Base-by-base conservation (phyloP, 2,888 invertebrate species). In the Watsonalla binaria region DNA sequence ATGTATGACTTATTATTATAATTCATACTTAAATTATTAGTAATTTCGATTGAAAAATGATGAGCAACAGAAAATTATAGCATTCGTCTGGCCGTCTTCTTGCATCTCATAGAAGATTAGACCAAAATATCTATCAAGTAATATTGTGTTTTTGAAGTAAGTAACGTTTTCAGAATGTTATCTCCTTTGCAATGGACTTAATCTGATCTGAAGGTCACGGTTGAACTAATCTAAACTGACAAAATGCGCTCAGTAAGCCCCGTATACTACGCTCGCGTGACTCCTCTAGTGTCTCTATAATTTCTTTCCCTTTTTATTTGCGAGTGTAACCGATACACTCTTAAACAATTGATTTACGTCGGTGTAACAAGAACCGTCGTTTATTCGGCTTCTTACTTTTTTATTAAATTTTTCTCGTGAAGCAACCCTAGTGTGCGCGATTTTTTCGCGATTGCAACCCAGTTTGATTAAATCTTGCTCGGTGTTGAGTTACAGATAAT, bases 301-400 rank as follows among this genome's bases (percentile, higher is more conserved):
- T 50, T 58, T 66, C 63, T 69, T 70, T 63, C 66, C 63, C 61
- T 72, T 71, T 74, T 74, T 74, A 68, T 72, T 70, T 55, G 65
- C 61, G 63, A 68, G 68, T 77, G 83, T 76, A 84, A 84, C 70
- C 71, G 82, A 83, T 84, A 81, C 79, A 78, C 72, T 62, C 54
- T 60, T 54, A 57, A 61, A 54, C 66, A 59, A 71, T 69, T 71
- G 70, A 74, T 76, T 73, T 73, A 64, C 57, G 59, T 50, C 55
- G 65, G 55, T 54, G 76, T 74, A 72, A 75, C 58, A 58, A 59
- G 59, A 76, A 65, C 56, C 66, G 63, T 57, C 63, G 55, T 51
- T 52, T 51, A 42, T 54, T 45, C 51, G 72, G 70, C 70, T 74
- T 72, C 72, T 59, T 57, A 58, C 61, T 57, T 58, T 55, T 62